Conservation (phyloP, 2,113 vertebrate species). For the Macquaria australasica region DNA sequence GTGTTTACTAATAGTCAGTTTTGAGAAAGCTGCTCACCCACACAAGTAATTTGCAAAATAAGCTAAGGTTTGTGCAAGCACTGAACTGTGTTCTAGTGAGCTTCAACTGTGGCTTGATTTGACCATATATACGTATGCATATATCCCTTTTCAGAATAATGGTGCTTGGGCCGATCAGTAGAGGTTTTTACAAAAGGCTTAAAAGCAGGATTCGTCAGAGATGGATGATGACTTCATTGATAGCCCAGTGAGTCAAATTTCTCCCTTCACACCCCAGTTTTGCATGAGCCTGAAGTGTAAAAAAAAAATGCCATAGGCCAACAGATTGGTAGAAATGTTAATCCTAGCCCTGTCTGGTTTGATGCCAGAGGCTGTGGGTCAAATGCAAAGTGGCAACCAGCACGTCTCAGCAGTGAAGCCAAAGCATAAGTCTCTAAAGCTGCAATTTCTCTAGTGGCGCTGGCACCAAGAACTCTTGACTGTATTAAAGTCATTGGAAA, state of each 20-base stretch:
- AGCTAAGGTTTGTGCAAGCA: neutral
- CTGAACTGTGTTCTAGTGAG: neutral
- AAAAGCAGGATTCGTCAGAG: neutral
- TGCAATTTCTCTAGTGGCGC: neutral
- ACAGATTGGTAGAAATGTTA: conserved; percentile 38
- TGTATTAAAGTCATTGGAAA: neutral
- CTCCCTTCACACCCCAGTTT: neutral
- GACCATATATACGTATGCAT: neutral
- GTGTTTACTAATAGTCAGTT: neutral
- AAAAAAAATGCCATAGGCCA: neutral
- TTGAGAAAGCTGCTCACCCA: neutral
- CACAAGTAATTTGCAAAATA: neutral
- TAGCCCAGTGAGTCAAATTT: conserved; percentile 3
- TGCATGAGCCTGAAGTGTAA: neutral
- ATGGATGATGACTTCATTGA: neutral
- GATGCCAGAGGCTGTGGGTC: conserved; percentile 42
- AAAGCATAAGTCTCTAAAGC: conserved; percentile 20
- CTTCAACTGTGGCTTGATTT: neutral
- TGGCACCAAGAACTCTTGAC: neutral
- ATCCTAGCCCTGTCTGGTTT: conserved; percentile 26
- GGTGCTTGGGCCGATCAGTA: too few species aligned
- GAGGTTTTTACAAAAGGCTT: neutral
- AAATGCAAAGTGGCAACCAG: conserved; percentile 37
- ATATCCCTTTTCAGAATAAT: neutral
- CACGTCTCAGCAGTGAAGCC: conserved; percentile 21